Conservation (phyloP, 1,140 invertebrate genomes). For the Drosophila aff. region DNA sequence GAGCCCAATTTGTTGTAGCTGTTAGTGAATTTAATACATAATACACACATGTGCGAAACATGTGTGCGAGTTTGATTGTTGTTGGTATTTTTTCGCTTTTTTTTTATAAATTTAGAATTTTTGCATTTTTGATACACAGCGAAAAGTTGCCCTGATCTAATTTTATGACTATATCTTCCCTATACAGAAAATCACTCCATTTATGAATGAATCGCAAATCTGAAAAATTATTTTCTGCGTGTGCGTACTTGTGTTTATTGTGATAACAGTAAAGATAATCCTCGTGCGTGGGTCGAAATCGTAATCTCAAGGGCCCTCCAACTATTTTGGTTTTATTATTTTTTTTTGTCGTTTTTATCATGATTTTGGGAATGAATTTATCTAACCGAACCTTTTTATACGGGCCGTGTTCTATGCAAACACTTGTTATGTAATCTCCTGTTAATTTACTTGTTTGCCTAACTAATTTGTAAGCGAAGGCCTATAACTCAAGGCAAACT, state of each 20-base stretch:
- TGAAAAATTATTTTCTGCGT: conserved; percentile 9
- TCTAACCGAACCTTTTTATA: background rate
- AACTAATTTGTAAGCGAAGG: conserved; percentile 27
- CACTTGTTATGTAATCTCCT: conserved; percentile 30
- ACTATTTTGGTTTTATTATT: background rate
- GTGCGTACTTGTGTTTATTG: conserved; percentile 14
- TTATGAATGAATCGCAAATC: conserved; percentile 48
- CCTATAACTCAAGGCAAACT: conserved; percentile 13
- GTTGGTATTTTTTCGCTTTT: conserved; percentile 10
- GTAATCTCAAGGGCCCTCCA: conserved; percentile 39
- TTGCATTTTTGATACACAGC: conserved; percentile 60
- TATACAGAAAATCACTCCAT: conserved; percentile 20
- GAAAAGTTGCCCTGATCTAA: conserved; percentile 37
- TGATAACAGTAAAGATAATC: conserved; percentile 39
- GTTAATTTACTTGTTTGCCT: conserved; percentile 30
- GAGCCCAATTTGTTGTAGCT: conserved; percentile 80
- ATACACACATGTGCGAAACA: conserved; percentile 52
- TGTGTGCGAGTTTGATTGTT: conserved; percentile 55
- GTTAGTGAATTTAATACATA: conserved; percentile 72
- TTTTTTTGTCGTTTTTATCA: conserved; percentile 4
- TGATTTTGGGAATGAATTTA: conserved; percentile 21
- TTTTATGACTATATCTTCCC: conserved; percentile 8
- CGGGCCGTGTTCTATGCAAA: conserved; percentile 12
- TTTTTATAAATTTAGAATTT: conserved; percentile 63
- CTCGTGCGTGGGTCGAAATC: conserved; percentile 13